phyloP scores from a whole-genome alignment of 2,888 invertebrate species.

The Siphonodentalium dalli region DNA sequence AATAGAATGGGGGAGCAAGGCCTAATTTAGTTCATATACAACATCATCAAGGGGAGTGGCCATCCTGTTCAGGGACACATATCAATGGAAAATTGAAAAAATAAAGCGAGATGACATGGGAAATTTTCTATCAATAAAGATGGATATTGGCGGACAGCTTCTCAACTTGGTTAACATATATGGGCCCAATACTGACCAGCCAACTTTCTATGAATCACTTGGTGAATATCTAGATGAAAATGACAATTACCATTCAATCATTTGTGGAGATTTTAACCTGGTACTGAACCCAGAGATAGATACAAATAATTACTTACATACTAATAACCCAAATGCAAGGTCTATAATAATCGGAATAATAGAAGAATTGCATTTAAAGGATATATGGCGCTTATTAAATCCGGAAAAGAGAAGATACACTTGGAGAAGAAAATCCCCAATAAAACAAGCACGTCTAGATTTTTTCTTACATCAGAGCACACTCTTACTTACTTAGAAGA shows the following conservation, averaged over 20 bases:
- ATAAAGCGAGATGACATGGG: too few species aligned
- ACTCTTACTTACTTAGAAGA: too few species aligned
- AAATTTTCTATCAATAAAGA: too few species aligned
- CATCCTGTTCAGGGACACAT: too few species aligned
- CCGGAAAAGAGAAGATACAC: constrained; percentile 5
- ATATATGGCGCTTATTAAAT: constrained; percentile 13
- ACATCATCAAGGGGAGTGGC: too few species aligned
- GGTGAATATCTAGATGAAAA: background rate
- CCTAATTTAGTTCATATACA: too few species aligned
- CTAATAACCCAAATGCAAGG: constrained; percentile 8
- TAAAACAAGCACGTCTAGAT: constrained; percentile 20
- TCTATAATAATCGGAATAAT: constrained; percentile 1
- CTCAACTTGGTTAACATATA: too few species aligned
- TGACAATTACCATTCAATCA: background rate
- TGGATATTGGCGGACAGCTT: too few species aligned
- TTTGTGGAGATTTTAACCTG: constrained; percentile 17
- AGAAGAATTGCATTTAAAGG: background rate
- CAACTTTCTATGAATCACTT: constrained; percentile 2
- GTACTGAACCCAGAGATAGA: constrained; percentile 6
- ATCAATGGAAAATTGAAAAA: too few species aligned
- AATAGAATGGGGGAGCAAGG: too few species aligned
- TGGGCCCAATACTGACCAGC: too few species aligned
- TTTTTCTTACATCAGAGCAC: constrained; percentile 15
- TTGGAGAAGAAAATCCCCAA: constrained; percentile 15
- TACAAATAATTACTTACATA: constrained; percentile 6